Evolutionary conservation across 1,140 invertebrate genomes (phyloP).

Genomic region (Heterodera carotae): DNA sequence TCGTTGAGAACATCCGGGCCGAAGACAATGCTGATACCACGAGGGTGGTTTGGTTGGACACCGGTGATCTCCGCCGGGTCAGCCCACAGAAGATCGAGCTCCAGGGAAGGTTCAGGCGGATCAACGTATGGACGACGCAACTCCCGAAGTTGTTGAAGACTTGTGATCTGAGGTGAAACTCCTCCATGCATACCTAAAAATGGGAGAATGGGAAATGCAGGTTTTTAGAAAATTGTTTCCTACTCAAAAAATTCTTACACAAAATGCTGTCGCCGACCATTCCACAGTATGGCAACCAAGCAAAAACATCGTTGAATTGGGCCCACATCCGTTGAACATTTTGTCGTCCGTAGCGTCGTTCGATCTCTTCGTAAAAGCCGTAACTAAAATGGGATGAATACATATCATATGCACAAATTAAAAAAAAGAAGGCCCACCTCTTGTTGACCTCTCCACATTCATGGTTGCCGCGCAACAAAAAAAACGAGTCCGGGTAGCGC

Average conservation of each 20-base stretch:
- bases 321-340: not conserved
- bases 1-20: not conserved
- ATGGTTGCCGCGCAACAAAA: conserved; percentile 16
- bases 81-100: conserved; percentile 88
- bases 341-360: not conserved
- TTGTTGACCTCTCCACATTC: conserved; percentile 6
- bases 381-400: not conserved
- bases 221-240: not conserved
- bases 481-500: conserved; percentile 1
- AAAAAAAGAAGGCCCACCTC: too few species aligned
- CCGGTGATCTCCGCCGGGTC: conserved; percentile 74
- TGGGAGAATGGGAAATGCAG: not conserved
- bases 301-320: not conserved
- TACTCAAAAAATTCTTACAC: conserved; percentile 5
- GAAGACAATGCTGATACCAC: not conserved
- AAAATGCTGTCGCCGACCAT: conserved; percentile 2
- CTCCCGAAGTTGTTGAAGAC: conserved; percentile 58
- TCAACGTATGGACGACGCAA: conserved; percentile 40
- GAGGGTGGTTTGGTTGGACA: not conserved
- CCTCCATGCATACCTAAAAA: not conserved
- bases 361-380: conserved; percentile 12
- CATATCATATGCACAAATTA: too few species aligned
- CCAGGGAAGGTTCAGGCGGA: conserved; percentile 43
- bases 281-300: not conserved
- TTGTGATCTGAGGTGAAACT: not conserved